Conservation (phyloP, 2,113 vertebrate genomes). For the Calyptomena viridis region DNA sequence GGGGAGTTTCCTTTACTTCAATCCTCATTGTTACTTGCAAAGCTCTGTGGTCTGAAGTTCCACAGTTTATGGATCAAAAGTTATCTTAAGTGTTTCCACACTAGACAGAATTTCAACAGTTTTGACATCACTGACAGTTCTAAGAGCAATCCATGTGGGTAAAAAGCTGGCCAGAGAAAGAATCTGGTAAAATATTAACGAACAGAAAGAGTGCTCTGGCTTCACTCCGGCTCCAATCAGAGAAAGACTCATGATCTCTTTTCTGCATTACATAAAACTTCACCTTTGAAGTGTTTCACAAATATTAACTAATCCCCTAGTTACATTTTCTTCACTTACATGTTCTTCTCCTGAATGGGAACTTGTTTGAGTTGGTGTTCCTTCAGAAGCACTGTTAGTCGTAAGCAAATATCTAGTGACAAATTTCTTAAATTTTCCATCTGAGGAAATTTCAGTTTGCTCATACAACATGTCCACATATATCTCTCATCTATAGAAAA, state of each 20-base stretch:
- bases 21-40: background rate
- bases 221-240: background rate
- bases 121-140: constrained; percentile 67
- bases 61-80: constrained; percentile 53
- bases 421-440: background rate
- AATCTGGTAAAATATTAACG: constrained; percentile 68
- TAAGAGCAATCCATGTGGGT: constrained; percentile 61
- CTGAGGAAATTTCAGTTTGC: background rate
- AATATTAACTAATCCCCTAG: constrained; percentile 62
- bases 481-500: background rate
- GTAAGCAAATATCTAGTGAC: background rate
- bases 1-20: background rate
- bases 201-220: background rate
- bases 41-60: constrained; percentile 23
- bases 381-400: background rate
- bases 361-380: constrained; percentile 28
- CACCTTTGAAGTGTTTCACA: constrained; percentile 61
- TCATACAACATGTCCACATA: background rate
- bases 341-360: background rate
- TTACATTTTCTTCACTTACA: constrained; percentile 31
- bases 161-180: constrained; percentile 58
- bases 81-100: constrained; percentile 66
- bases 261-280: constrained; percentile 35
- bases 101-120: constrained; percentile 72
- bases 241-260: background rate